Conservation (phyloP, 2,113 vertebrate species). For the Agapornis roseicollis region DNA sequence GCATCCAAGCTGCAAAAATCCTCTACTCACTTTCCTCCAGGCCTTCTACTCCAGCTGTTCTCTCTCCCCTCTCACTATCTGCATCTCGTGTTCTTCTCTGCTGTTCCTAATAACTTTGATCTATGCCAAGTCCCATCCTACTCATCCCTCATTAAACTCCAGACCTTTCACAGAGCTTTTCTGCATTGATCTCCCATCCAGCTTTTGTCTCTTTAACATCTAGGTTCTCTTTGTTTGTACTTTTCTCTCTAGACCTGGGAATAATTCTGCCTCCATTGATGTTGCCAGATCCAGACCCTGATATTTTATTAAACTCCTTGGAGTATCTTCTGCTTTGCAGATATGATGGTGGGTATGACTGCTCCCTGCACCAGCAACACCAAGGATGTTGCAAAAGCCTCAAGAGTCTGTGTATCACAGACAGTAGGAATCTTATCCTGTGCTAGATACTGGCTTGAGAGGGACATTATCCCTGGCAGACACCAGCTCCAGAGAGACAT, state of each 20-base stretch:
- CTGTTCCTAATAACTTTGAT: not conserved
- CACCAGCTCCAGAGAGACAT: not conserved
- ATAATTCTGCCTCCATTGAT: not conserved
- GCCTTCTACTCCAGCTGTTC: not conserved
- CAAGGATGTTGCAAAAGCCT: not conserved
- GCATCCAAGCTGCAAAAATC: not conserved
- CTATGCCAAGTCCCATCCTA: not conserved
- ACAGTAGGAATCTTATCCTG: not conserved
- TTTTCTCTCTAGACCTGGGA: constrained; percentile 12
- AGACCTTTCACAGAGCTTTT: not conserved
- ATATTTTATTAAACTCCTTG: not conserved
- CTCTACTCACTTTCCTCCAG: not conserved
- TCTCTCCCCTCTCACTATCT: not conserved
- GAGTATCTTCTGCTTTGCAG: not conserved
- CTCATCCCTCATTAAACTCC: not conserved
- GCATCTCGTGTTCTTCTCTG: not conserved
- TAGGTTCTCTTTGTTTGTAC: not conserved
- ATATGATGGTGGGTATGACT: rapidly evolving
- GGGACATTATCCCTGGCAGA: not conserved
- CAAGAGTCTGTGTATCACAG: not conserved
- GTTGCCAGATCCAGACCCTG: not conserved
- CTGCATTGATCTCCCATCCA: not conserved
- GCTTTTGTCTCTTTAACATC: not conserved
- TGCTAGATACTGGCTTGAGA: not conserved
- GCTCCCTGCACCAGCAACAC: not conserved